Conservation (phyloP, 92 coral and sea anemone genomes). For the Meandrina meandrites region DNA sequence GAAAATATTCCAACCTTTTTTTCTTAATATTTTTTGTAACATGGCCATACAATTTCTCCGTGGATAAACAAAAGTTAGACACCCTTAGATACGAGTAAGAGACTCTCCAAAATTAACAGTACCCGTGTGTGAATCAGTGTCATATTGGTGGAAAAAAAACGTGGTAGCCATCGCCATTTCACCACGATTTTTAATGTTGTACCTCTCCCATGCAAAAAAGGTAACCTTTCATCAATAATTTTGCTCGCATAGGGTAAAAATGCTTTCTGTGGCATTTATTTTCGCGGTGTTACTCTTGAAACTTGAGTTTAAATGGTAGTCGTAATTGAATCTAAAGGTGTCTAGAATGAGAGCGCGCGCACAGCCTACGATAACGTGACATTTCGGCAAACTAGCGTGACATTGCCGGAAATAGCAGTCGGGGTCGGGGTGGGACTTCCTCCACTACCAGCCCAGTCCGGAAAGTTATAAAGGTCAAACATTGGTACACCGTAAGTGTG, state of each 20-base stretch:
- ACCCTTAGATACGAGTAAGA: no score
- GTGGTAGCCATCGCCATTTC: neutral
- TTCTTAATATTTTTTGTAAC: neutral
- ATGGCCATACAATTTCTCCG: neutral
- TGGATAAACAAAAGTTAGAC: neutral
- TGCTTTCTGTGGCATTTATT: neutral
- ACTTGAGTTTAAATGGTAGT: no score
- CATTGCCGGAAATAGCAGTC: slow-evolving; percentile 16
- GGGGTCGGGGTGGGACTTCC: neutral
- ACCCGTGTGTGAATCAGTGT: no score
- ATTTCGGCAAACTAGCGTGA: slow-evolving; percentile 49
- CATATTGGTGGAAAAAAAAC: neutral
- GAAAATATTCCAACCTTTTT: neutral
- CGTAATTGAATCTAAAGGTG: neutral
- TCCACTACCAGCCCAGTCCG: slow-evolving; percentile 73
- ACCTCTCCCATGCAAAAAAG: neutral
- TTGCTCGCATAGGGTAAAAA: neutral
- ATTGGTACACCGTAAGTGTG: slow-evolving; percentile 80
- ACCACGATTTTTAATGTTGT: neutral
- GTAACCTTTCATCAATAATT: neutral
- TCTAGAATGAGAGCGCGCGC: neutral
- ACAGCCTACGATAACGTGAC: slow-evolving; percentile 15
- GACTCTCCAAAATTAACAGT: no score
- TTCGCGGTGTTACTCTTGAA: neutral
- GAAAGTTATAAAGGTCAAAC: slow-evolving; percentile 76